A percentile compares a stretch with the other conserved stretches of the same genome.
Evolutionary conservation across 35 echinoderm and acorn worm species (phyloP).

Genomic region (Eucidaris tribuloides): DNA sequence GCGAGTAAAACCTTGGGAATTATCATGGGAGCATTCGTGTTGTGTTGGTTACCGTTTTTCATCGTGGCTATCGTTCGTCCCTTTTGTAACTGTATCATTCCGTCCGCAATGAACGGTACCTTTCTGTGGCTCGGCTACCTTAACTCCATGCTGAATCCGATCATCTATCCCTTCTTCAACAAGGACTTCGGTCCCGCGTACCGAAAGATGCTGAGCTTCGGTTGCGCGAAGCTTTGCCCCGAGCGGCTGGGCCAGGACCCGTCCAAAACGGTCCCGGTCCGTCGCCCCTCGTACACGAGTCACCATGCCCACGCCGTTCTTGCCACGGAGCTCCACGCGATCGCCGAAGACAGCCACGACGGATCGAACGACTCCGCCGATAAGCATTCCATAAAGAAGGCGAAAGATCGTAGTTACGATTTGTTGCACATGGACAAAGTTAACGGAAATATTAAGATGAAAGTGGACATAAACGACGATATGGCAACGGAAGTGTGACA

Average conservation of each 20-base stretch:
- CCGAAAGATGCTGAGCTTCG: conserved; percentile 66
- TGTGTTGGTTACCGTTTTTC: conserved; percentile 98
- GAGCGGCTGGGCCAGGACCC: background rate
- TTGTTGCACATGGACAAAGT: background rate
- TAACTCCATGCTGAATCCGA: conserved; percentile 86
- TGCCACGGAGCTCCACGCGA: background rate
- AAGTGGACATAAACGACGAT: background rate
- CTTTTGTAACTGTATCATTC: conserved; percentile 73
- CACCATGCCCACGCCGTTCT: background rate
- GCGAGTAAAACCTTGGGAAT: conserved; percentile 87
- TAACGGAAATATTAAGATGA: background rate
- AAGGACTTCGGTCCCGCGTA: conserved; percentile 85
- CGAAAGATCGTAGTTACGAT: background rate
- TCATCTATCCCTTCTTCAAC: conserved; percentile 96
- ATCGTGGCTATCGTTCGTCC: conserved; percentile 63
- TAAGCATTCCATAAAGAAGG: background rate
- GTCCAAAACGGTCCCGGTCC: background rate
- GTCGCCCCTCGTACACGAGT: background rate
- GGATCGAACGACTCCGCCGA: background rate
- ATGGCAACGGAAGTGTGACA: background rate
- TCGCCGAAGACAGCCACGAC: conserved; percentile 17
- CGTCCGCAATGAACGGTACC: conserved; percentile 26
- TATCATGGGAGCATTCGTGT: conserved; percentile 88
- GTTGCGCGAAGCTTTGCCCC: background rate
- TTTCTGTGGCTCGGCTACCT: conserved; percentile 85